A percentile compares a stretch with the other conserved stretches of the same genome.
These are phyloP conservation scores for Thymelicus sylvestris DNA, from an alignment of 2,888 invertebrate genomes.

Conservation along the genomic window DNA sequence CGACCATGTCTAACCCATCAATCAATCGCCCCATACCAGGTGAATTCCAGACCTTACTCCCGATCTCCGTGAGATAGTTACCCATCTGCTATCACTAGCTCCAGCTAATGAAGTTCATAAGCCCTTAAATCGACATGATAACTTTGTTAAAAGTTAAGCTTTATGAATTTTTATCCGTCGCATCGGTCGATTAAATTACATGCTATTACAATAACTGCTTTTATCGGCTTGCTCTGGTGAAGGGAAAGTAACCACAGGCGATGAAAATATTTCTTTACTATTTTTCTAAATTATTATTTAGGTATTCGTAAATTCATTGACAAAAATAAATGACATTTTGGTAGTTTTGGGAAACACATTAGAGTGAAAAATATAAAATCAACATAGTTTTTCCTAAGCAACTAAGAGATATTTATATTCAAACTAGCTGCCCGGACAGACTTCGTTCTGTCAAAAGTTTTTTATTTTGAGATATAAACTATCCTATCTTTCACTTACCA, in stretches of 20 bases:
- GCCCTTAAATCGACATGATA: constrained; percentile 10
- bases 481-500: too few relatives aligned
- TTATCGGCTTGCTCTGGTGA: background rate
- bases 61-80: background rate
- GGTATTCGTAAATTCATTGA: too few relatives aligned
- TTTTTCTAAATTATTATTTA: too few relatives aligned
- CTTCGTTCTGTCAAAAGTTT: too few relatives aligned
- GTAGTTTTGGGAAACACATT: background rate
- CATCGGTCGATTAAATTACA: constrained; percentile 20
- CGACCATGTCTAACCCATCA: background rate
- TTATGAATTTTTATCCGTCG: constrained; percentile 9
- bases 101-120: background rate
- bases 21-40: too few relatives aligned
- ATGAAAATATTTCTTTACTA: background rate
- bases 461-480: too few relatives aligned
- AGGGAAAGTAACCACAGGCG: background rate
- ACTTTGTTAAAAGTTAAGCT: background rate
- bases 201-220: background rate
- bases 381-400: constrained; percentile 57
- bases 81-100: background rate
- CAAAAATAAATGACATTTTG: too few relatives aligned
- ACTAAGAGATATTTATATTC: constrained; percentile 52
- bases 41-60: background rate
- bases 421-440: too few relatives aligned
- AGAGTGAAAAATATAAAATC: background rate